These are phyloP conservation scores for Epizoanthus stellaris DNA, from an alignment of 92 coral and sea anemone genomes.

Conservation along the genomic window DNA sequence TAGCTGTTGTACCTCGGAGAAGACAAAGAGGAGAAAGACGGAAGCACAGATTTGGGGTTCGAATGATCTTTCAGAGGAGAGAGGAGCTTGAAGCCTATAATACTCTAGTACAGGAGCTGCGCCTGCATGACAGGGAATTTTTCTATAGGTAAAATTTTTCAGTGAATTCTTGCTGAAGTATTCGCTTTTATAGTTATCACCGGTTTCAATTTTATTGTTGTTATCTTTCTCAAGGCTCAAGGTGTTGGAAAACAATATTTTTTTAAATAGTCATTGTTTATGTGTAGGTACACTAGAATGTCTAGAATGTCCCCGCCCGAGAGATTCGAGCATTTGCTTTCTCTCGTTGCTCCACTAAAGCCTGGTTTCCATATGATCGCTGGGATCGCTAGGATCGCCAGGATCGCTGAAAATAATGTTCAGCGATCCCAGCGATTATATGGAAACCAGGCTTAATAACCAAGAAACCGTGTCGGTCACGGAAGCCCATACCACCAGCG, in stretches of 20 bases:
- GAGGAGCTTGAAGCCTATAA: conserved; percentile 37
- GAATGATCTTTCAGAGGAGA: conserved; percentile 27
- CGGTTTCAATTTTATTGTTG: no score
- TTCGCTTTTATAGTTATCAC: no score
- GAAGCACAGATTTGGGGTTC: conserved; percentile 47
- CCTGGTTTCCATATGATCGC: no score
- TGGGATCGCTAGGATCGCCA: no score
- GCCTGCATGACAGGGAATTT: conserved; percentile 17
- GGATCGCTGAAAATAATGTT: no score
- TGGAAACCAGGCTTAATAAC: no score
- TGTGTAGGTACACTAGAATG: conserved; percentile 36
- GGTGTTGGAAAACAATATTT: background rate
- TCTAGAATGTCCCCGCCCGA: no score
- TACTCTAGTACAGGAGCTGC: conserved; percentile 43
- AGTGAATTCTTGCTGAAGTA: no score
- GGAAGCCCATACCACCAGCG: conserved; percentile 9
- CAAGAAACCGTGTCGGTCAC: conserved; percentile 23
- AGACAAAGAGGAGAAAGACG: conserved; percentile 5
- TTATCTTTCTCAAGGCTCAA: background rate
- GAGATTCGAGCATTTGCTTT: conserved; percentile 44
- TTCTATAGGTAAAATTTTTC: background rate
- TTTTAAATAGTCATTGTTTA: background rate
- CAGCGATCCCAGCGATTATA: no score
- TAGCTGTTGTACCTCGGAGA: conserved; percentile 15
- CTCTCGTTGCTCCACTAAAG: conserved; percentile 39